Percentiles rank a stretch among this genome's conserved stretches.
These are phyloP conservation scores for Chaetodon trifasciatus DNA, from an alignment of 2,797 vertebrate genomes.

Conservation along the genomic window DNA sequence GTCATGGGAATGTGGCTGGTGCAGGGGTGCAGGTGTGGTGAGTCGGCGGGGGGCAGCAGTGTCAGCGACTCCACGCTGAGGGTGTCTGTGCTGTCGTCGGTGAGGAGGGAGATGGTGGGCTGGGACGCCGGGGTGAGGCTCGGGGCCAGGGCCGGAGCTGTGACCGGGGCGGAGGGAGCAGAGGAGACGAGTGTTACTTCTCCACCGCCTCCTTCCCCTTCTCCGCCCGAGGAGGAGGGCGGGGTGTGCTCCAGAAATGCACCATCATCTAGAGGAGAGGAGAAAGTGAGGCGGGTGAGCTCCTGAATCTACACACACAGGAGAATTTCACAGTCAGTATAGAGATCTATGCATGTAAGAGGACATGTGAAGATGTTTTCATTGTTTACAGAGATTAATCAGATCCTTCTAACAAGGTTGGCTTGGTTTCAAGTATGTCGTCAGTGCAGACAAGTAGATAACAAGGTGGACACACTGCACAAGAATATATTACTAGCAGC, in stretches of 20 bases:
- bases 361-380: no score
- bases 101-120: conserved; percentile 95
- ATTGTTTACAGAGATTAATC: neutral
- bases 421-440: neutral
- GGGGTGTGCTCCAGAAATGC: conserved; percentile 83
- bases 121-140: conserved; percentile 95
- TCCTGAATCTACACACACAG: neutral
- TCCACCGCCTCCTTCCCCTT: conserved; percentile 59
- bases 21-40: conserved; percentile 88
- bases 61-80: conserved; percentile 95
- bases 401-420: neutral
- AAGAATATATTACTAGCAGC: neutral
- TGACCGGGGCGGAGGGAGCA: conserved; percentile 58
- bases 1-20: conserved; percentile 61
- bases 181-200: conserved; percentile 62
- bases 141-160: conserved; percentile 88
- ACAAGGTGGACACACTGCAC: neutral
- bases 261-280: conserved; percentile 80
- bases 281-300: conserved; percentile 2
- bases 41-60: conserved; percentile 91
- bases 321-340: neutral
- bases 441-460: neutral
- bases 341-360: neutral
- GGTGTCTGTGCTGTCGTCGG: conserved; percentile 85
- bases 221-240: conserved; percentile 73